Base-by-base conservation (phyloP, 53 echinoderm and acorn worm species). In the Paelopatides confundens region DNA sequence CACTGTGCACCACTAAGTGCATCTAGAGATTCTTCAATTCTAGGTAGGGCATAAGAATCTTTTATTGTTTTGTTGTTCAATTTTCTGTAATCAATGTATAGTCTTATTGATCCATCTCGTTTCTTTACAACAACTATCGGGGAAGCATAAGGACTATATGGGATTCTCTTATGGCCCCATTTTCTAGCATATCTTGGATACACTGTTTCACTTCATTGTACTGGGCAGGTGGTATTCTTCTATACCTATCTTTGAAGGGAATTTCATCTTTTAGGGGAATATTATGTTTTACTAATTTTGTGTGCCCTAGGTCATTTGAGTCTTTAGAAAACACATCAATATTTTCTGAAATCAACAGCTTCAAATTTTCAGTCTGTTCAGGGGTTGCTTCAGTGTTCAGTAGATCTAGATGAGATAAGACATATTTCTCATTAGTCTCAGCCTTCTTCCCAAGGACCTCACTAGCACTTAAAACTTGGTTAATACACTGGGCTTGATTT, bases 101-200 rank as follows among this genome's bases (percentile, higher is more conserved):
- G 86, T 27, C 90, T 15, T 4, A 90, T 11, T 37, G 48, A 36
- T 3, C 86, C 90, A 49, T 86, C 86, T 23, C 65, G 86, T 52
- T 86, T 90, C 26, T 85, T 43, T 18, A 90, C 90, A 21, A 90
- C 27, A 31, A 90, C 90, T 3, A 90, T 76, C 18, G 90, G 86
- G 54, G 86, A 74, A 27, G 86, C 90, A 86, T 86, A 90, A 1
- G 90, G 90, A 3, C 86, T 85, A 49, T 74, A 85, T n/a, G n/a
- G 29, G 86, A 90, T 24, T 76, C 86, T 33, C 90, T 46, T 65
- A 90, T 90, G 1, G 66, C 90, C 2, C 90, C 90, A 2, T 71
- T 40, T 8, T 76, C 78, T 27, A 76, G 66, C 90, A 90, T 90
- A 3, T 86, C 47, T 4, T 35, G 33, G 7, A 90, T 17, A 23